These are phyloP conservation scores for Mustela nigripes DNA, from an alignment of 2,113 vertebrate species.

Conservation along the genomic window DNA sequence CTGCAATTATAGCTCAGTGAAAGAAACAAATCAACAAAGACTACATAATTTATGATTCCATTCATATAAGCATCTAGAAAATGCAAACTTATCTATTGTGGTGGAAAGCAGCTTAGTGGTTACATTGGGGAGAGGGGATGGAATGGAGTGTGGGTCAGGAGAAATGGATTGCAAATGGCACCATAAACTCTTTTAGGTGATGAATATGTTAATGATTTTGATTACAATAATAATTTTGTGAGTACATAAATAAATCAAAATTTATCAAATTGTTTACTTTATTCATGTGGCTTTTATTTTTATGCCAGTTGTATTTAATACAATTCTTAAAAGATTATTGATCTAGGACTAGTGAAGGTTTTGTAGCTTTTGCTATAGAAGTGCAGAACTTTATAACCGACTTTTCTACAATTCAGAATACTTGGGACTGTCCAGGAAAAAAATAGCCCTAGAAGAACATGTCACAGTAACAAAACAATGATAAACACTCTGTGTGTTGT, in stretches of 20 bases:
- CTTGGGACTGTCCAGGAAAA: neutral
- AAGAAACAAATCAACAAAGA: neutral
- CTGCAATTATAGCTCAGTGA: neutral
- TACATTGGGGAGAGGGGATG: neutral
- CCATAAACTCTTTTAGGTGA: neutral
- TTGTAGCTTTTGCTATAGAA: neutral
- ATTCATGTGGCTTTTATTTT: neutral
- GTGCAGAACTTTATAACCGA: neutral
- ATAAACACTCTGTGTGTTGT: neutral
- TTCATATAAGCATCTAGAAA: neutral
- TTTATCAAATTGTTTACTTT: neutral
- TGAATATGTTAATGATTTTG: neutral
- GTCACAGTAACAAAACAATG: neutral
- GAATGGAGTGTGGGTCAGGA: neutral
- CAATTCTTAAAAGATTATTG: neutral
- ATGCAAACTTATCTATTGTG: neutral
- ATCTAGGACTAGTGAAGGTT: neutral
- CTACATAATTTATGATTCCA: neutral
- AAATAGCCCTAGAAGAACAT: neutral
- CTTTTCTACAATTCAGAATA: neutral
- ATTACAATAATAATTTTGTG: neutral
- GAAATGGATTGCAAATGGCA: neutral
- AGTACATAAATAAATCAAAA: neutral
- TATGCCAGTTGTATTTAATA: neutral
- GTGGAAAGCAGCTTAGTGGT: too few species aligned